Base-by-base conservation (phyloP, 1,140 invertebrate species). In the Chelonus insularis region DNA sequence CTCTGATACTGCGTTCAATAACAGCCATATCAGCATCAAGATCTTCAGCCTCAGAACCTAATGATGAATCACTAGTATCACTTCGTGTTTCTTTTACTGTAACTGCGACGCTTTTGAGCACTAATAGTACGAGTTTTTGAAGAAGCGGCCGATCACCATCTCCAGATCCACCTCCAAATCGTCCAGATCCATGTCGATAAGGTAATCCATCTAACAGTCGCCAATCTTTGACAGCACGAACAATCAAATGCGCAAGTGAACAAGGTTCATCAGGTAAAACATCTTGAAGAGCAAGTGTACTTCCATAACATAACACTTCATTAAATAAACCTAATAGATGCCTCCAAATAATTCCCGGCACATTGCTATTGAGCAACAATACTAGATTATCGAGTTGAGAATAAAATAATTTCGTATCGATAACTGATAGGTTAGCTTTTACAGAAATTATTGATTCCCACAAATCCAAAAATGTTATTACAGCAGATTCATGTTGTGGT, bases 401-500 rank as follows among this genome's bases (percentile, higher is more conserved):
- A 77, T 94, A 94, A 75, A 94, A 95, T 3, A 92, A 89, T 71
- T 94, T 92, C 2, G 92, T 94, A 72, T 94, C 92, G 58, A 93
- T 89, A 8, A 94, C 88, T 16, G 91, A 94, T 18, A 95, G 82
- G 82, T 94, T 95, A 9, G 92, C 91, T 78, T 93, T 93, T 0
- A 95, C 91, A 43, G 91, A 94, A 72, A 95, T 94, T n/a, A 93
- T 92, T 62, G 91, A 90, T 72, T 94, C 91, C 92, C 93, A 95
- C 7, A 95, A 78, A 55, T 89, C 87, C 41, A 95, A 83, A 73
- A 95, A 94, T 18, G 91, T 92, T 34, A 94, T 83, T 45, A 93
- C 77, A 2, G 81, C 79, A 3, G 78, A 80, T 64, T 84, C 78
- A 57, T 83, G 72, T 14, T 80, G 78, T 0, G 74, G 68, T 2